Evolutionary conservation across 2,888 invertebrate genomes (phyloP).

Genomic region (Clivina fossor): DNA sequence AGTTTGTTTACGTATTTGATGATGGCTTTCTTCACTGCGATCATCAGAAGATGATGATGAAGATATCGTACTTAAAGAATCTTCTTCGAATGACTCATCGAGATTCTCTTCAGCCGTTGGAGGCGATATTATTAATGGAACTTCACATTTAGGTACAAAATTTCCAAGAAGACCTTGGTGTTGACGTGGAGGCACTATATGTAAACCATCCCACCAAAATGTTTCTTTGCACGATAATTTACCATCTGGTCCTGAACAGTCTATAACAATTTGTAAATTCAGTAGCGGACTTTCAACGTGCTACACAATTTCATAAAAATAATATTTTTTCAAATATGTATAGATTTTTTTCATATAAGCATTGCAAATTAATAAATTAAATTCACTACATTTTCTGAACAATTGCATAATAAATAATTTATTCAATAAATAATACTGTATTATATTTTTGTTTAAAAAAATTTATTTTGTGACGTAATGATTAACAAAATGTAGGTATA

Average conservation of each 20-base stretch:
- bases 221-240: constrained; percentile 66
- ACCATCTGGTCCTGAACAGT: constrained; percentile 46
- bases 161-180: constrained; percentile 63
- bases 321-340: no score
- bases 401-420: no score
- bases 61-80: constrained; percentile 35
- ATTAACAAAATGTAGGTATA: no score
- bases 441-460: no score
- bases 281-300: no score
- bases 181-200: constrained; percentile 63
- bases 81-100: constrained; percentile 40
- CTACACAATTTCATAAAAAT: no score
- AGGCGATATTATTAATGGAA: constrained; percentile 37
- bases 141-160: constrained; percentile 37
- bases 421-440: no score
- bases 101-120: constrained; percentile 36
- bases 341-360: no score
- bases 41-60: constrained; percentile 36
- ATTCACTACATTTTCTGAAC: no score
- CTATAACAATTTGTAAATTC: no score
- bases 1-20: constrained; percentile 32
- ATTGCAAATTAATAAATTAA: no score
- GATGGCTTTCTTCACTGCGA: constrained; percentile 48
- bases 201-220: constrained; percentile 75
- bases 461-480: no score